A percentile compares a stretch with the other conserved stretches of the same genome.
Conservation (phyloP, 2,888 invertebrate genomes). For the Nineta flava region DNA sequence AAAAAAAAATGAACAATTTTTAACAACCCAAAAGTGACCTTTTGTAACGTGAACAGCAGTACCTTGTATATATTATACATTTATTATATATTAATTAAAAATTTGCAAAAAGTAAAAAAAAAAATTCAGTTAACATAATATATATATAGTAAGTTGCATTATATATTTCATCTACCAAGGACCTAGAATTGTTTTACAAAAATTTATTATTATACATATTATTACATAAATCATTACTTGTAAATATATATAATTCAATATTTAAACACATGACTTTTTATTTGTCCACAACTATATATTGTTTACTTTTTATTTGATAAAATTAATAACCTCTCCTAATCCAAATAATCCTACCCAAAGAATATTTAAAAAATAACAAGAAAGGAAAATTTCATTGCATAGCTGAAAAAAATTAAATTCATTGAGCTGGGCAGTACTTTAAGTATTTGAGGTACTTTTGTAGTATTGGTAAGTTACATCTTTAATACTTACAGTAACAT, state of each 20-base stretch:
- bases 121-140: slow-evolving; percentile 12
- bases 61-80: slow-evolving; percentile 26
- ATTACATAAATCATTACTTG: slow-evolving; percentile 8
- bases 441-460: no score
- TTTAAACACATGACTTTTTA: slow-evolving; percentile 5
- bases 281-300: slow-evolving; percentile 12
- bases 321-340: background rate
- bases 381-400: no score
- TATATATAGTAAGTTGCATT: slow-evolving; percentile 21
- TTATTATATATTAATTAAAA: slow-evolving; percentile 16
- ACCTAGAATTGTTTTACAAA: slow-evolving; percentile 22
- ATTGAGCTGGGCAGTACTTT: no score
- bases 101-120: slow-evolving; percentile 1
- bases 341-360: no score
- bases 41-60: slow-evolving; percentile 27
- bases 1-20: slow-evolving; percentile 10
- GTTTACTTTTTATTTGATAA: slow-evolving; percentile 13
- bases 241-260: slow-evolving; percentile 1
- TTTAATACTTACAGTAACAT: no score
- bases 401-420: no score
- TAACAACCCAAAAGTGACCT: slow-evolving; percentile 26
- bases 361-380: no score
- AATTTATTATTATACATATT: slow-evolving; percentile 18
- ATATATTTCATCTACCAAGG: slow-evolving; percentile 22
- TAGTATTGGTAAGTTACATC: no score